These are phyloP conservation scores for Eublepharis macularius DNA, from an alignment of 2,113 vertebrate species.

Conservation along the genomic window DNA sequence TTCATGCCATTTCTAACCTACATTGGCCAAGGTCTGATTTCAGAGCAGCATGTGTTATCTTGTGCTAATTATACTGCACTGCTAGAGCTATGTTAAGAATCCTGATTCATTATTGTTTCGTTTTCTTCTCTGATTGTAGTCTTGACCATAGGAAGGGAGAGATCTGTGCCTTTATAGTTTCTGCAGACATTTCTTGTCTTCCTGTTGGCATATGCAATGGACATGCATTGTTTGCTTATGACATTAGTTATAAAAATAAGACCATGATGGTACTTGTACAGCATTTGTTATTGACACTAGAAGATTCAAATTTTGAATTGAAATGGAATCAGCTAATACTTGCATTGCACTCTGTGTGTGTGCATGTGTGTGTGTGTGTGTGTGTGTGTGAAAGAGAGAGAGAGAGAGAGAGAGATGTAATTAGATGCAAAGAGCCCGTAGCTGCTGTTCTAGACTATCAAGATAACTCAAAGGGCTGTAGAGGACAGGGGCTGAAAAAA, in stretches of 20 bases:
- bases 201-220: not conserved
- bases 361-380: not conserved
- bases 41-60: not conserved
- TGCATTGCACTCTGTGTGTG: constrained; percentile 3
- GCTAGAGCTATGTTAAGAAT: not conserved
- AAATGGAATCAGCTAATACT: constrained; percentile 39
- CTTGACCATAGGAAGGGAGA: not conserved
- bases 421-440: not conserved
- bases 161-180: not conserved
- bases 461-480: not conserved
- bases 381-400: no score
- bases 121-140: not conserved
- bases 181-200: constrained; percentile 24
- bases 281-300: not conserved
- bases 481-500: not conserved
- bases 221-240: not conserved
- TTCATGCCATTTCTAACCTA: not conserved
- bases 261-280: not conserved
- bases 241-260: constrained; percentile 1
- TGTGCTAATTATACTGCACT: not conserved
- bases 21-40: not conserved
- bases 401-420: not conserved
- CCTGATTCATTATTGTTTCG: not conserved
- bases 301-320: constrained; percentile 10
- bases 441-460: not conserved